These are phyloP conservation scores for Slavum lentiscoides DNA, from an alignment of 2,888 invertebrate genomes.

Conservation along the genomic window DNA sequence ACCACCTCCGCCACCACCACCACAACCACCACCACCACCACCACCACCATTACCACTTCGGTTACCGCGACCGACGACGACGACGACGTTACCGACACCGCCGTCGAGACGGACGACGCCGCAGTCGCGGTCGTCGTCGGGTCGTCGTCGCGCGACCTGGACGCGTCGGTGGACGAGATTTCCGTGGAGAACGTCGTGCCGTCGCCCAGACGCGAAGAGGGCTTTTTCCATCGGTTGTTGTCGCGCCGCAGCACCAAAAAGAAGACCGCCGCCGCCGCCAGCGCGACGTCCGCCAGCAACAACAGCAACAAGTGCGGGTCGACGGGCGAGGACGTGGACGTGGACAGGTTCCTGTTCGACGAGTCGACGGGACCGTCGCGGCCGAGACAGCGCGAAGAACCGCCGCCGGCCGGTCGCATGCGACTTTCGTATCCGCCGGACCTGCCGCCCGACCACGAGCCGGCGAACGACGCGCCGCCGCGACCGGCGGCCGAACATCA, in stretches of 20 bases:
- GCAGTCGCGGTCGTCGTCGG: constrained; percentile 8
- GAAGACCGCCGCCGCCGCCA: constrained; percentile 63
- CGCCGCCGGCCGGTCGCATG: constrained; percentile 63
- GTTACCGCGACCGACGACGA: not conserved
- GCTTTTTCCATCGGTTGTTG: constrained; percentile 69
- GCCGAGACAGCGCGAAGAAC: constrained; percentile 64
- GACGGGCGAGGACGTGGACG: constrained; percentile 54
- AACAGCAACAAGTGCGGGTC: not conserved
- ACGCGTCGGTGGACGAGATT: constrained; percentile 40
- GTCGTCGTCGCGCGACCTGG: constrained; percentile 25
- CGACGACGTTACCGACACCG: not conserved
- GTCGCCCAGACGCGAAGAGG: constrained; percentile 29
- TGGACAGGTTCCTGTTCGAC: constrained; percentile 50
- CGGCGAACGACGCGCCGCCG: not conserved
- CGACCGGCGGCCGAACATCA: not conserved
- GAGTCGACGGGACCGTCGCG: constrained; percentile 60
- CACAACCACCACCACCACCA: not conserved
- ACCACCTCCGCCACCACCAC: not conserved
- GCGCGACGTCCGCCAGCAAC: too few species aligned
- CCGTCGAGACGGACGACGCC: not conserved
- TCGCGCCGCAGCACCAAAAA: constrained; percentile 74
- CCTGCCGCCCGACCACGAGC: constrained; percentile 18
- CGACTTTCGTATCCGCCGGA: constrained; percentile 54
- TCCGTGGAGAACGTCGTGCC: constrained; percentile 38
- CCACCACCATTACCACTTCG: not conserved